Evolutionary conservation across 2,888 invertebrate genomes (phyloP), one percentile per base, ranked within the genome.

Genomic region (Chloromyia formosa): DNA sequence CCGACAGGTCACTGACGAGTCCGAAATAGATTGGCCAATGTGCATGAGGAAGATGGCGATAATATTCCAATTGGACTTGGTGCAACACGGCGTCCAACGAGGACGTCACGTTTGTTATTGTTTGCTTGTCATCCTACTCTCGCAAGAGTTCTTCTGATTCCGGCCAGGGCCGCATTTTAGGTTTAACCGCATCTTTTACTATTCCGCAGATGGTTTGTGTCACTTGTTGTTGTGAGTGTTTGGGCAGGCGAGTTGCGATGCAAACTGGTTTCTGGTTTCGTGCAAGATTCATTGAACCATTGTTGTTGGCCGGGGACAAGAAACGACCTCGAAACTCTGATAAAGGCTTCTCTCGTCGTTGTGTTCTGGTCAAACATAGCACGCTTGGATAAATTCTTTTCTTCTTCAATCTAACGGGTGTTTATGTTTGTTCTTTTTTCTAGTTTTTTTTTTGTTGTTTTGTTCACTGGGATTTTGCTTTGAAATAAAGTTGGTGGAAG

Each of bases 301-400:
- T 49, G 49, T 12, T n/a, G 27, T 35, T 35, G 27, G 40, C 62
- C 42, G 62, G 18, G 18, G 62, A 35, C 61, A 61, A 61, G 56
- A 56, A 56, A 56, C 56, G 56, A 56, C 56, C 56, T 56, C 56
- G 56, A 49, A 35, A 35, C 49, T 12, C 3, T n/a, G 16, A 49
- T n/a, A 49, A 49, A 49, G 49, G 16, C 49, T 49, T 35, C 27
- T 2, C 27, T 35, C 18, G 58, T 27, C 23, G 61, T 61, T 61
- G 61, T 64, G 62, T 5, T 35, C 18, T 64, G 35, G 16, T 27
- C 23, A 64, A 64, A 23, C 62, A 62, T 7, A 7, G 27, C 27
- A 35, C 54, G 68, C 68, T 54, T 54, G 53, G 27, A 35, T 23
- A 23, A 54, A 53, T 69, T 69, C 53, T 49, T 66, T 66, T 66